Conservation (phyloP, 1,140 invertebrate species). For the Anastrepha ludens region DNA sequence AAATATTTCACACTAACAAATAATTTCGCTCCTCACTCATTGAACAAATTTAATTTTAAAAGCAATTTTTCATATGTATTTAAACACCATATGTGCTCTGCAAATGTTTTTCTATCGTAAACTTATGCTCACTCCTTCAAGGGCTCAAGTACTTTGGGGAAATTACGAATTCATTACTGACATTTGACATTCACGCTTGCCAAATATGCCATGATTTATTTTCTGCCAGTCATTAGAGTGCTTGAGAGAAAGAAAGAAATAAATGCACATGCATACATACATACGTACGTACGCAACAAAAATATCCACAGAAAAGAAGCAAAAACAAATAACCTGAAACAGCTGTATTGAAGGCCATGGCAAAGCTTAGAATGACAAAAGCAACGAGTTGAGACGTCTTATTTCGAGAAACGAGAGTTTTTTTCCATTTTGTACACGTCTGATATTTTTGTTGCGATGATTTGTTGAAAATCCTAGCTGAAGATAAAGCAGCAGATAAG, state of each 20-base stretch:
- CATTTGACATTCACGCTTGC: constrained; percentile 47
- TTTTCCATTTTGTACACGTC: neutral
- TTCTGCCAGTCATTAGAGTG: constrained; percentile 35
- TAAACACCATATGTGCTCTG: too few species aligned
- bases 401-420: neutral
- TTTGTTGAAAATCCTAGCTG: constrained; percentile 14
- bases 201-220: constrained; percentile 46
- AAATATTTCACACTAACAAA: too few species aligned
- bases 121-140: neutral
- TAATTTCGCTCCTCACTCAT: too few species aligned
- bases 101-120: neutral
- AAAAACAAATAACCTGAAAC: neutral
- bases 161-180: constrained; percentile 46
- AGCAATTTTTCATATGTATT: too few species aligned
- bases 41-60: too few species aligned
- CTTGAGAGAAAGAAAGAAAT: neutral
- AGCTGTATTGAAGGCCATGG: constrained; percentile 23
- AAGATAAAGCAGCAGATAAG: too few species aligned
- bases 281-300: neutral
- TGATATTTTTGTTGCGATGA: constrained; percentile 31
- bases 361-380: neutral
- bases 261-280: neutral
- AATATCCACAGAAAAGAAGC: neutral
- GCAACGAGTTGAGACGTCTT: constrained; percentile 34
- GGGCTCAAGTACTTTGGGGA: neutral